Evolutionary conservation across 2,888 invertebrate species (phyloP).

Genomic region (Dicyrtomina minuta): DNA sequence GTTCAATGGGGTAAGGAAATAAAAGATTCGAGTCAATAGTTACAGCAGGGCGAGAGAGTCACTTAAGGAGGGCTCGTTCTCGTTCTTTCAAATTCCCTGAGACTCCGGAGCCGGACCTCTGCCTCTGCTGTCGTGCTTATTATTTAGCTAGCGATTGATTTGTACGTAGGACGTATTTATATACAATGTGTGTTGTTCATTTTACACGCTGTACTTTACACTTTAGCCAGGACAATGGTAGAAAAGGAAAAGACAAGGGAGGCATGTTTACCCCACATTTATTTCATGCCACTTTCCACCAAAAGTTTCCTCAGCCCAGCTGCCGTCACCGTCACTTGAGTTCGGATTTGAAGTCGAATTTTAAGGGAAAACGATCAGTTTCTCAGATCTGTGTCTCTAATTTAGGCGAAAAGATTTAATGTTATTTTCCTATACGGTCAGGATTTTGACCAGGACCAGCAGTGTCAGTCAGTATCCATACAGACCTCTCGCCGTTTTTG

Average conservation of each 20-base stretch:
- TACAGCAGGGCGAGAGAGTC: too few species aligned
- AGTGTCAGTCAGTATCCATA: neutral
- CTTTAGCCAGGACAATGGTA: conserved; percentile 1
- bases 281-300: conserved; percentile 22
- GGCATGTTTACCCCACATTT: conserved; percentile 23
- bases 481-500: conserved; percentile 9
- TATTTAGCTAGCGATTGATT: too few species aligned
- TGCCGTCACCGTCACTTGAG: neutral
- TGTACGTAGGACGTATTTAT: too few species aligned
- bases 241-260: conserved; percentile 9
- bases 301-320: conserved; percentile 6
- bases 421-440: too few species aligned
- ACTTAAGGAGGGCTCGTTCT: conserved; percentile 28
- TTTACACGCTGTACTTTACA: neutral
- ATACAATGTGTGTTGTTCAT: neutral
- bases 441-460: neutral
- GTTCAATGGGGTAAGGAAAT: too few species aligned
- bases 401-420: too few species aligned
- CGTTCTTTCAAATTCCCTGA: conserved; percentile 36
- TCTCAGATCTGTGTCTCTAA: neutral
- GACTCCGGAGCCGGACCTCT: too few species aligned
- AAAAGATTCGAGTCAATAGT: conserved; percentile 32
- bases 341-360: too few species aligned
- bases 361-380: too few species aligned
- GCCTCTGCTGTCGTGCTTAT: neutral